Conservation (phyloP, 2,888 invertebrate species). For the Parnassius mnemosyne region DNA sequence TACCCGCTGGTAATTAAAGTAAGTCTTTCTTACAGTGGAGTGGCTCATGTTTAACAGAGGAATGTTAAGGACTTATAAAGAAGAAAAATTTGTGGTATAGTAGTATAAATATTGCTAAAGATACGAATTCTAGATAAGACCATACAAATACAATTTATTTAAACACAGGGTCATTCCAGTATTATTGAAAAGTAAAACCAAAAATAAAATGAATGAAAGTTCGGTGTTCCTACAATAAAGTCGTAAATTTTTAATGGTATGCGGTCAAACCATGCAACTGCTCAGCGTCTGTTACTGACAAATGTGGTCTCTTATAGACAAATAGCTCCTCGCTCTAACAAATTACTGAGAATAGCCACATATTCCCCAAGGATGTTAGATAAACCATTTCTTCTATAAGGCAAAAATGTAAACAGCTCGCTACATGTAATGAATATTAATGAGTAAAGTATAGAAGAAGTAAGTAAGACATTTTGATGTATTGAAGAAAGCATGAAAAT, state of each 20-base stretch:
- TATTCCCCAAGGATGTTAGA: constrained; percentile 39
- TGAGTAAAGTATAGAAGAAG: constrained; percentile 31
- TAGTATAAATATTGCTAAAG: no score
- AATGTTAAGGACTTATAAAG: no score
- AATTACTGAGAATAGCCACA: constrained; percentile 50
- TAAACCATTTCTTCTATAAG: constrained; percentile 47
- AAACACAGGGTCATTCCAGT: no score
- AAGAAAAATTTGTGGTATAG: no score
- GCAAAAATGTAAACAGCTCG: constrained; percentile 50
- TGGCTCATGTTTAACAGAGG: no score
- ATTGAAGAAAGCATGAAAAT: no score
- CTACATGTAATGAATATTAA: constrained; percentile 59
- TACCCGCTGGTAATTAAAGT: no score
- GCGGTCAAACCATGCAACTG: constrained; percentile 40
- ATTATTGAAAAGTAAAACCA: not conserved
- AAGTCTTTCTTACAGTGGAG: no score
- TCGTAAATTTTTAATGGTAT: constrained; percentile 50
- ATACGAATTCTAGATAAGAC: no score
- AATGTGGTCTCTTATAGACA: constrained; percentile 59
- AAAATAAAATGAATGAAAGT: constrained; percentile 26
- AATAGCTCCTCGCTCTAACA: constrained; percentile 59
- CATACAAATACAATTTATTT: no score
- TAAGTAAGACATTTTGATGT: not conserved
- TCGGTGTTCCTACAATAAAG: constrained; percentile 51
- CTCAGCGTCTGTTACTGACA: constrained; percentile 46